These are phyloP conservation scores for Metellina segmentata DNA, from an alignment of 2,888 invertebrate genomes.

Conservation along the genomic window DNA sequence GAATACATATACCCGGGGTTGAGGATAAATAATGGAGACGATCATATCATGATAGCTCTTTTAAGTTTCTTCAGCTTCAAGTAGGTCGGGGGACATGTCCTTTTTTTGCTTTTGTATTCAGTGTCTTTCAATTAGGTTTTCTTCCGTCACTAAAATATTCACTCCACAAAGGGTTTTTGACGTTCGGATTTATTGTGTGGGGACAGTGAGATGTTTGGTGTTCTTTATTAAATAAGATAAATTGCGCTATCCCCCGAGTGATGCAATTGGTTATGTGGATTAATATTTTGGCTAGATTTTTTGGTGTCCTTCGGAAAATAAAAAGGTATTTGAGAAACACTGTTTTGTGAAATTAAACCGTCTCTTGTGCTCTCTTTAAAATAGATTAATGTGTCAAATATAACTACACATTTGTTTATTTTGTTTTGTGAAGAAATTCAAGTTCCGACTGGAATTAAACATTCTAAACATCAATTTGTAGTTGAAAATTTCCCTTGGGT, in stretches of 20 bases:
- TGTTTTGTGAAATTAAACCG: no score
- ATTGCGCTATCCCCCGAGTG: background rate
- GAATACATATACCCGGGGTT: background rate
- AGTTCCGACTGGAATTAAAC: no score
- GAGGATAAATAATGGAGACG: conserved; percentile 60
- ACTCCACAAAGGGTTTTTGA: conserved; percentile 27
- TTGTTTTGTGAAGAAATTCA: no score
- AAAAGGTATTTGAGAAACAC: no score
- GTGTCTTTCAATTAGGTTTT: conserved; percentile 64
- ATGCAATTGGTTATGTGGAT: background rate
- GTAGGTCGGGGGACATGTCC: conserved; percentile 2
- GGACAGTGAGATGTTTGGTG: conserved; percentile 32
- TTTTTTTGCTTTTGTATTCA: conserved; percentile 22
- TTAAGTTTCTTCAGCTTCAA: conserved; percentile 31
- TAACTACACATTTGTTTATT: no score
- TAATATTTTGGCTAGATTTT: background rate
- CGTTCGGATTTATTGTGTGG: conserved; percentile 55
- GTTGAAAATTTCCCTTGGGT: no score
- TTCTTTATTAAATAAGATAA: conserved; percentile 46
- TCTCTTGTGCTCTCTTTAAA: no score
- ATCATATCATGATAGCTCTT: conserved; percentile 57
- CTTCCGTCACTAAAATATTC: conserved; percentile 47
- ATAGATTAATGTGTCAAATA: no score
- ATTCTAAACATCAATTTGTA: no score
- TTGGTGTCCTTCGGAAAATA: no score